Evolutionary conservation across 2,113 vertebrate genomes (phyloP), one percentile per base, ranked within the genome.

Genomic region (Abramis brama): DNA sequence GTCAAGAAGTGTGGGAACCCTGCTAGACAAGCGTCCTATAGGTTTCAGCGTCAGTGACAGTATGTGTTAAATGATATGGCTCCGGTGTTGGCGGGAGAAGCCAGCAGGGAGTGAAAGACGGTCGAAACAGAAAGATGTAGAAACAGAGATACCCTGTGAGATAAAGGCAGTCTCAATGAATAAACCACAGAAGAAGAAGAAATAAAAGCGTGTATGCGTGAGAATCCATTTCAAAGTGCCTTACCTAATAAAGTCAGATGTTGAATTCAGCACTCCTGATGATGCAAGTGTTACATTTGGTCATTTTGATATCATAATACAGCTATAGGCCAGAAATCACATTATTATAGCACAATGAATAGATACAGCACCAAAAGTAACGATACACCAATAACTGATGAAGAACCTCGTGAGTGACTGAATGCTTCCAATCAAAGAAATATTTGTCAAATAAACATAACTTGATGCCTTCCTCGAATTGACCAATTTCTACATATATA

Each of bases 401-500:
- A 23, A 57, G 55, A 21, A 57, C 55, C 19, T 57, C 7, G 0
- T 57, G 19, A 21, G 6, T 9, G 55, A 23, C 55, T 2, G 2
- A 57, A 57, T 57, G 19, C 55, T 57, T 57, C 2, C 52, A 21
- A 57, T 57, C 2, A 23, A 57, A 57, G 0, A 57, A 8, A 23
- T 57, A 57, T 57, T 57, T 57, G 0, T 57, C 55, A 57, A 57
- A 19, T 39, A 2, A 71, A n/a, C 23, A 43, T 9, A 21, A 43
- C 36, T 43, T 39, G 68, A 71, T 2, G 36, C 4, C 33, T 71
- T 43, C 36, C 36, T 23, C 21, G 68, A 70, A 87, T 91, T 89
- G 91, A 91, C 86, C 89, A 89, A 92, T 91, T 88, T 91, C 86
- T 64, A 83, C 52, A 57, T 23, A 7, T 9, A 57, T 19, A 21